Evolutionary conservation across 2,797 vertebrate species (phyloP).

Genomic region (Graptemys geographica): DNA sequence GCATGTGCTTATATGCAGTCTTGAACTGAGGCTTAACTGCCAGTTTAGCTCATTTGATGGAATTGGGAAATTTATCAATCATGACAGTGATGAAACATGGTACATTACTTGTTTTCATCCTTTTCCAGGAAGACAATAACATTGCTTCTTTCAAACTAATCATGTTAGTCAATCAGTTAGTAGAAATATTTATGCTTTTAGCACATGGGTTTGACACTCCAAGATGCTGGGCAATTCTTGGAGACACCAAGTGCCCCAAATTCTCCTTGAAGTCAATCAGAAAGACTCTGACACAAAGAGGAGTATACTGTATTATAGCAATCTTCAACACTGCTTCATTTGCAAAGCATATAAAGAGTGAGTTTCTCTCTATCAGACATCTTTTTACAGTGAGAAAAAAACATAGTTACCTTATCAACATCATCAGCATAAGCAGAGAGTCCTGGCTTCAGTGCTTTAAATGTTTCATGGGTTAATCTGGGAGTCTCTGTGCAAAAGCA

Average conservation of each 20-base stretch:
- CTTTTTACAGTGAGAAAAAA: not conserved
- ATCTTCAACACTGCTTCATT: not conserved
- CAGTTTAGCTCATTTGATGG: not conserved
- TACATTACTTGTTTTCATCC: not conserved
- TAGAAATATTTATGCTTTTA: not conserved
- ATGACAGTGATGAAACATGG: not conserved
- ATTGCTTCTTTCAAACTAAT: not conserved
- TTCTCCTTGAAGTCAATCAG: not conserved
- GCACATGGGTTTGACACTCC: too few species aligned
- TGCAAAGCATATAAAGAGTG: not conserved
- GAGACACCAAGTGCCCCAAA: too few species aligned
- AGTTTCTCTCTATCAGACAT: accelerated
- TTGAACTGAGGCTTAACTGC: not conserved
- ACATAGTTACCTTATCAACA: conserved; percentile 86
- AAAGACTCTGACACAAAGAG: not conserved
- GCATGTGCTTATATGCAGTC: not conserved
- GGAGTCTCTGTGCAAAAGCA: conserved; percentile 84
- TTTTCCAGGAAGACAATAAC: not conserved
- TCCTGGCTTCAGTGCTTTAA: conserved; percentile 92
- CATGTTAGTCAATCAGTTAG: not conserved
- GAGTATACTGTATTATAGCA: not conserved
- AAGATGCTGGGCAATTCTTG: not conserved
- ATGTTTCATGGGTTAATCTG: conserved; percentile 88
- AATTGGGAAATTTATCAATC: too few species aligned
- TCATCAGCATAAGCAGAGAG: conserved; percentile 94